Percentiles rank a stretch among this genome's conserved stretches.
phyloP scores from a whole-genome alignment of 23 tunicate genomes.

The Styela plicata region DNA sequence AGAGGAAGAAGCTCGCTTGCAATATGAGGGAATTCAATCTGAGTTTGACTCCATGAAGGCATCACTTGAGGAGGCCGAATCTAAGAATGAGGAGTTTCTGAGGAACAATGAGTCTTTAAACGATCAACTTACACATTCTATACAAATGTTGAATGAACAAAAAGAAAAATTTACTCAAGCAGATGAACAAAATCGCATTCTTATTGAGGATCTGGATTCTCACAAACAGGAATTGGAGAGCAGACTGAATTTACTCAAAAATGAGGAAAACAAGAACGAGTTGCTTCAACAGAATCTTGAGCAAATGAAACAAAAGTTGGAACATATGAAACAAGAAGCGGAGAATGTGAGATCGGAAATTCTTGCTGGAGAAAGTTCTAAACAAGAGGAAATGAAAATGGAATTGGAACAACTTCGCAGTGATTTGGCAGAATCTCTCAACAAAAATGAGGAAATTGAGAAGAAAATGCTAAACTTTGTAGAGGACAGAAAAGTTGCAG shows the following conservation, averaged over 20 bases:
- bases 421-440: background rate
- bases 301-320: slow-evolving; percentile 13
- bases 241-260: background rate
- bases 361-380: background rate
- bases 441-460: background rate
- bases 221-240: slow-evolving; percentile 1
- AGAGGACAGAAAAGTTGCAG: background rate
- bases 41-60: background rate
- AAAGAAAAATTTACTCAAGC: background rate
- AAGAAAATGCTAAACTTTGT: background rate
- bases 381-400: background rate
- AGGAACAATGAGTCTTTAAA: background rate
- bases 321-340: background rate
- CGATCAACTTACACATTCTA: slow-evolving; percentile 4
- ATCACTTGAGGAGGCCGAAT: slow-evolving; percentile 19
- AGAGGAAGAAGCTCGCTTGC: background rate
- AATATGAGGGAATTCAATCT: background rate
- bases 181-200: background rate
- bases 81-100: background rate
- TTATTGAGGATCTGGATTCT: background rate
- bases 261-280: slow-evolving; percentile 1
- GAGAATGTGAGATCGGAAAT: slow-evolving; percentile 1
- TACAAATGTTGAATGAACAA: background rate
- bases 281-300: slow-evolving; percentile 21
- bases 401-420: background rate